Conservation (phyloP, 2,113 vertebrate species). For the Pangasianodon hypophthalmus region DNA sequence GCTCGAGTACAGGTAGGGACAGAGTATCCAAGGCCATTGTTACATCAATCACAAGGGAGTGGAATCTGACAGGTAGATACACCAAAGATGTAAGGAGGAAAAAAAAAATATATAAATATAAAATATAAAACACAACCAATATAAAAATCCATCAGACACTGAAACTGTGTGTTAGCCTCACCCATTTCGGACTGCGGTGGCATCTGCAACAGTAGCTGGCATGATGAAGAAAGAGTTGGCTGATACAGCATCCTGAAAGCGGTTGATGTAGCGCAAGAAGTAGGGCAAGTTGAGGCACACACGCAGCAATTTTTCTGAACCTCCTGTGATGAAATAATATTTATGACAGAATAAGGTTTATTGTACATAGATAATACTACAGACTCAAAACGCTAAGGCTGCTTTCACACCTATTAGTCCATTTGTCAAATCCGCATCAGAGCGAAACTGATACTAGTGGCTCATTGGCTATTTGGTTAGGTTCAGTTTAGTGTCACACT, state of each 20-base stretch:
- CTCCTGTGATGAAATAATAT: slow-evolving; percentile 73
- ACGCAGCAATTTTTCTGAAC: slow-evolving; percentile 93
- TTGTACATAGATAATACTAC: not conserved
- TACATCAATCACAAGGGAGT: slow-evolving; percentile 96
- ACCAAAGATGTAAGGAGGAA: not conserved
- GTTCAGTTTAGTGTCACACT: not conserved
- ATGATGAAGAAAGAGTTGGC: slow-evolving; percentile 99
- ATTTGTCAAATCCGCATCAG: not conserved
- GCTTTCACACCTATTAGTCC: not conserved
- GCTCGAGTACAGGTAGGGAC: slow-evolving; percentile 93
- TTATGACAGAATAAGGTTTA: not conserved
- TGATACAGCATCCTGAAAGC: slow-evolving; percentile 97
- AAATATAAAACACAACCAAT: no score
- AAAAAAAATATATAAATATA: no score
- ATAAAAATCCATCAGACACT: not conserved
- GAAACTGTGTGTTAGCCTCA: slow-evolving; percentile 55
- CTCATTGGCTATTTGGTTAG: not conserved
- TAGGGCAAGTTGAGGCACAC: slow-evolving; percentile 98
- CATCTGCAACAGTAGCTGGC: slow-evolving; percentile 96
- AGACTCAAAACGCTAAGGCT: not conserved
- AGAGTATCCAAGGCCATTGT: slow-evolving; percentile 98
- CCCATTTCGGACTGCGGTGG: slow-evolving; percentile 97
- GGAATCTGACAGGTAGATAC: slow-evolving; percentile 78
- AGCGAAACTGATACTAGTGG: not conserved
- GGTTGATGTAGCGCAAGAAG: slow-evolving; percentile 97